phyloP scores from a whole-genome alignment of 2,888 invertebrate genomes.

The Pristionchus fissidentatus region DNA sequence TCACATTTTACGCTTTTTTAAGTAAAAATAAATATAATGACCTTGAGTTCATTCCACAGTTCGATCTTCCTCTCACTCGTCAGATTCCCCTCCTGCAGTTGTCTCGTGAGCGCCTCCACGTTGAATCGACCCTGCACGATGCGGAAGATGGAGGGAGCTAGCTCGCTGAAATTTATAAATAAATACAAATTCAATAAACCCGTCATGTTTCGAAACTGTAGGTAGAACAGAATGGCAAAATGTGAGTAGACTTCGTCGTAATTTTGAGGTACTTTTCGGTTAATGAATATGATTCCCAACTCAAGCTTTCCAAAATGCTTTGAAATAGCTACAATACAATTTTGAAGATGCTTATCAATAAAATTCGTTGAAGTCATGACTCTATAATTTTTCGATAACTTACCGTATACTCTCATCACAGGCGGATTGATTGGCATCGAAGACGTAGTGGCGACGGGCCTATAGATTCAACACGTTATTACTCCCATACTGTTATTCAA shows the following conservation, averaged over 20 bases:
- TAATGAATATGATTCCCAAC: too few relatives aligned
- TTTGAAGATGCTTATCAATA: not conserved
- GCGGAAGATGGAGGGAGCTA: slow-evolving; percentile 35
- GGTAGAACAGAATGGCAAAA: too few relatives aligned
- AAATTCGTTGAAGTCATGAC: not conserved
- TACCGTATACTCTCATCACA: slow-evolving; percentile 64
- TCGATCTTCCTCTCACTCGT: slow-evolving; percentile 55
- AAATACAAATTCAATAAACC: not conserved
- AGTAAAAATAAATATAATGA: slow-evolving; percentile 13
- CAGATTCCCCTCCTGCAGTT: slow-evolving; percentile 55
- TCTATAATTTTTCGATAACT: not conserved
- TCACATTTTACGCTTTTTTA: too few relatives aligned
- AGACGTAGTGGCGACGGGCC: slow-evolving; percentile 66
- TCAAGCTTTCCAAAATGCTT: not conserved
- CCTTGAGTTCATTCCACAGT: slow-evolving; percentile 62
- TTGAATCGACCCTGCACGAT: slow-evolving; percentile 58
- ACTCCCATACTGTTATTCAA: too few relatives aligned
- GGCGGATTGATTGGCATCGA: slow-evolving; percentile 66
- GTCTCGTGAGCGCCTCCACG: slow-evolving; percentile 55
- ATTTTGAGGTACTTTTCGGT: too few relatives aligned
- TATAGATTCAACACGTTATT: too few relatives aligned
- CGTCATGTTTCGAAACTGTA: too few relatives aligned
- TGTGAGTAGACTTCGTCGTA: too few relatives aligned
- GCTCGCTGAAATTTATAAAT: not conserved
- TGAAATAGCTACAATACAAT: not conserved